Evolutionary conservation across 92 coral and sea anemone genomes (phyloP).

Genomic region (Heteractis magnifica): DNA sequence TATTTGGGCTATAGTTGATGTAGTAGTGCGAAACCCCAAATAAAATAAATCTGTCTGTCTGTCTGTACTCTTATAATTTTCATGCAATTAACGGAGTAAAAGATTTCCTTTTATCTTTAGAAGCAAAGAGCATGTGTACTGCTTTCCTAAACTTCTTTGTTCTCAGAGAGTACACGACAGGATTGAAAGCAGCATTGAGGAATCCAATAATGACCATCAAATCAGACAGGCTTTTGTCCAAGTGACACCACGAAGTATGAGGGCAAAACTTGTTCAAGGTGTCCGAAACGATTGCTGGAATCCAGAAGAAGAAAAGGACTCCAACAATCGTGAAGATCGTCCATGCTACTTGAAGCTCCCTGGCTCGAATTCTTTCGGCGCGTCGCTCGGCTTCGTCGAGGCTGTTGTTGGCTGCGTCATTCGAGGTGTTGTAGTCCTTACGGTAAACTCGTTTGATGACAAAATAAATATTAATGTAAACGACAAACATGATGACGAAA

Average conservation of each 20-base stretch:
- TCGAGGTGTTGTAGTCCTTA: slow-evolving; percentile 9
- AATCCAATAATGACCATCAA: slow-evolving; percentile 40
- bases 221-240: slow-evolving; percentile 27
- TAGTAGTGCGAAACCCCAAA: too few relatives aligned
- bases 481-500: slow-evolving; percentile 1
- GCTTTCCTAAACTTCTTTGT: slow-evolving; percentile 49
- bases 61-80: background rate
- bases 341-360: slow-evolving; percentile 48
- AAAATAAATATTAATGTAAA: slow-evolving; percentile 23
- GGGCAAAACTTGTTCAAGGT: slow-evolving; percentile 39
- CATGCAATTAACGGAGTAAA: slow-evolving; percentile 21
- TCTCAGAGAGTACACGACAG: slow-evolving; percentile 40
- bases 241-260: slow-evolving; percentile 5
- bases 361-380: slow-evolving; percentile 34
- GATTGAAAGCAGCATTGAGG: slow-evolving; percentile 58
- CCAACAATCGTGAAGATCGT: slow-evolving; percentile 54
- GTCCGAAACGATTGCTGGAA: slow-evolving; percentile 48
- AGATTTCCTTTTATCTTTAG: slow-evolving; percentile 2
- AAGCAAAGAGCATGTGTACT: slow-evolving; percentile 3
- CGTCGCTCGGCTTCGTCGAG: slow-evolving; percentile 13
- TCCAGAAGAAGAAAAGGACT: slow-evolving; percentile 46
- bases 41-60: too few relatives aligned
- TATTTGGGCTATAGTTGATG: too few relatives aligned
- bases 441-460: slow-evolving; percentile 35
- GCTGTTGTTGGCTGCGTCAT: background rate